Percentiles rank a stretch among this genome's conserved stretches.
Conservation (phyloP, 2,888 invertebrate species). For the Aphrophora alni region DNA sequence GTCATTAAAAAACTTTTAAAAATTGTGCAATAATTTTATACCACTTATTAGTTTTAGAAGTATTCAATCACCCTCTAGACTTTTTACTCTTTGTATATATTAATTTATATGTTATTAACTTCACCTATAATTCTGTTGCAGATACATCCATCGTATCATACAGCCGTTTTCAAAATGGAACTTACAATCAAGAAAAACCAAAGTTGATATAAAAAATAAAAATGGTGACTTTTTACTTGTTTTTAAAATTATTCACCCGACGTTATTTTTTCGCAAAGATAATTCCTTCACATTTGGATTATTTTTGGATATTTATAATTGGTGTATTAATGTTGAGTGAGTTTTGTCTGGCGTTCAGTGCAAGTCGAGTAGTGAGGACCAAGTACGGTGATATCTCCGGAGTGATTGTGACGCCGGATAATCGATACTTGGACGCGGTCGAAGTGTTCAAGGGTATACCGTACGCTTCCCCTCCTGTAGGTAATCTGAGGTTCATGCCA, state of each 20-base stretch:
- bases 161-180: no score
- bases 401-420: conserved; percentile 81
- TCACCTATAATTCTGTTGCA: no score
- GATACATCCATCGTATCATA: no score
- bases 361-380: conserved; percentile 84
- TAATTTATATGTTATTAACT: no score
- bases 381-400: conserved; percentile 89
- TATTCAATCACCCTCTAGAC: no score
- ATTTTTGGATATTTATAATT: conserved; percentile 36
- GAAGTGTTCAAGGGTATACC: conserved; percentile 94
- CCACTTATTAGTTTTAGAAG: no score
- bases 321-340: conserved; percentile 47
- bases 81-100: no score
- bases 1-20: no score
- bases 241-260: background rate
- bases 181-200: no score
- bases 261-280: background rate
- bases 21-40: no score
- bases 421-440: conserved; percentile 83
- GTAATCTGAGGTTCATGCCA: conserved; percentile 92
- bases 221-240: background rate
- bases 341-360: conserved; percentile 57
- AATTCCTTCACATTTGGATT: background rate
- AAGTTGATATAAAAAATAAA: no score
- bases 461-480: conserved; percentile 91